Evolutionary conservation across 2,888 invertebrate species (phyloP).

Genomic region (Formica aserva): DNA sequence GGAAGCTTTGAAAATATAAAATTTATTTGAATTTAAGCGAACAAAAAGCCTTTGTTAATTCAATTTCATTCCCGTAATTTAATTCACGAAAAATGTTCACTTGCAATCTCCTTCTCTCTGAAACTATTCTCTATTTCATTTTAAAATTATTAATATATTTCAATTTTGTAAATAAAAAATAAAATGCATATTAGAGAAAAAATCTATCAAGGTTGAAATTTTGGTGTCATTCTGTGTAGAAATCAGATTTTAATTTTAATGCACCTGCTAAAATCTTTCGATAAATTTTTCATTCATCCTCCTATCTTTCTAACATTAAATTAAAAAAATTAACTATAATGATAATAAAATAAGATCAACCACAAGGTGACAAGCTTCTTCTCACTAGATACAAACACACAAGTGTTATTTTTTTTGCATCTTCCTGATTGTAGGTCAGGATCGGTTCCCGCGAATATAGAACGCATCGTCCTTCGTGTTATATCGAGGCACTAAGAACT

Average conservation of each 20-base stretch:
- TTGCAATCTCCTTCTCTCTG: not conserved
- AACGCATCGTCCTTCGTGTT: conserved; percentile 23
- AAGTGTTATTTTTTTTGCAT: not conserved
- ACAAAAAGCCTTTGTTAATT: not conserved
- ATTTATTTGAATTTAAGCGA: not conserved
- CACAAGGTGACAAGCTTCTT: not conserved
- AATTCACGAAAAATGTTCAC: not conserved
- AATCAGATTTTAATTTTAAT: not conserved
- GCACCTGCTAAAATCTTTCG: not conserved
- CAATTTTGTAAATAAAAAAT: not conserved
- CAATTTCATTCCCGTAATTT: conserved; percentile 4
- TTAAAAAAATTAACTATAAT: not conserved
- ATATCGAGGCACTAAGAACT: conserved; percentile 50
- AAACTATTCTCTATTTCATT: not conserved
- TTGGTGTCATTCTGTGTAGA: not conserved
- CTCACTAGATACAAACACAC: not conserved
- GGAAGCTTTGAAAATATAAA: not conserved
- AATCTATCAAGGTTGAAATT: not conserved
- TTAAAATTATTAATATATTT: conserved; percentile 8
- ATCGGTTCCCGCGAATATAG: conserved; percentile 43
- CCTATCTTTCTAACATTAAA: not conserved
- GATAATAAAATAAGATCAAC: not conserved
- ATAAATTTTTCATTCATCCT: not conserved
- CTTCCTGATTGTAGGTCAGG: conserved; percentile 50
- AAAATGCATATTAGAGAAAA: not conserved